Conservation (phyloP, 2,797 vertebrate species). For the Catharus ustulatus region DNA sequence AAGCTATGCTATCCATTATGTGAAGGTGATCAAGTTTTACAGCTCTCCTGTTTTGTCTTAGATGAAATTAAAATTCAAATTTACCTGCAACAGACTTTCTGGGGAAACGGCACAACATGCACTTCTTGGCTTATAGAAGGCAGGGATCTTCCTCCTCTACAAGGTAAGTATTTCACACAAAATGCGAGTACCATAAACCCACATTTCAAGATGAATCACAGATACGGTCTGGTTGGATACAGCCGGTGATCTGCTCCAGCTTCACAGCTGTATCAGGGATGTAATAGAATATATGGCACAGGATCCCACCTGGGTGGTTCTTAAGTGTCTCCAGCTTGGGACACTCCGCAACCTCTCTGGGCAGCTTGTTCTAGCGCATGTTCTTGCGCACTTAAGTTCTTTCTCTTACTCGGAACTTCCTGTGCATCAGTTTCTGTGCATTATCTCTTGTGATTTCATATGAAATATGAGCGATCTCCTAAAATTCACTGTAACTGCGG, state of each 20-base stretch:
- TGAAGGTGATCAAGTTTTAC: neutral
- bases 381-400: no score
- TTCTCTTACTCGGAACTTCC: neutral
- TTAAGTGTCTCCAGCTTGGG: neutral
- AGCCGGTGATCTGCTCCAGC: neutral
- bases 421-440: neutral
- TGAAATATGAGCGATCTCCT: neutral
- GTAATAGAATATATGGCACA: neutral
- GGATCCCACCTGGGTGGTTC: neutral
- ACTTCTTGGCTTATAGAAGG: neutral
- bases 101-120: accelerated
- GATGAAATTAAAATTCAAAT: neutral
- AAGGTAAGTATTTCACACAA: neutral
- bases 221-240: neutral
- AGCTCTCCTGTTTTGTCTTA: neutral
- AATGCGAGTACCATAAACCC: neutral
- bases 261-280: neutral
- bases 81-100: neutral
- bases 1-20: neutral
- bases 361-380: no score
- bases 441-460: neutral
- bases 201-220: neutral
- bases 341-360: neutral
- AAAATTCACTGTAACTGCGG: neutral
- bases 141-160: neutral